These are phyloP conservation scores for Coelopa pilipes DNA, from an alignment of 2,888 invertebrate species.

Conservation along the genomic window DNA sequence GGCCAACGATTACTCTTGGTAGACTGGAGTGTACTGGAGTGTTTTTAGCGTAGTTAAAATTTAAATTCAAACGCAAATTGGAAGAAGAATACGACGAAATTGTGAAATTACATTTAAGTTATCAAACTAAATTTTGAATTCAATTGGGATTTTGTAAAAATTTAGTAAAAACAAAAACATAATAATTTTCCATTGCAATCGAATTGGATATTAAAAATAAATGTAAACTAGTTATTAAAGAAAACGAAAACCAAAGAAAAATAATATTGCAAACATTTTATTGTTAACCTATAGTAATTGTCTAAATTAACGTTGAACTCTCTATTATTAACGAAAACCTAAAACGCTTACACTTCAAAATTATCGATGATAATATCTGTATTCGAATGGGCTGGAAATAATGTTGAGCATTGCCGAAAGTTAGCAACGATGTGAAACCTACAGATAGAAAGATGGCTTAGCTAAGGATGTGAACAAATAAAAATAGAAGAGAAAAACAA, in stretches of 20 bases:
- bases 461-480: not conserved
- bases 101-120: too few relatives aligned
- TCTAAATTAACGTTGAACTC: conserved; percentile 31
- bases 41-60: too few relatives aligned
- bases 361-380: conserved; percentile 6
- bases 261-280: conserved; percentile 20
- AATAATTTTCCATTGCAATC: conserved; percentile 20
- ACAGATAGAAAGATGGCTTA: not conserved
- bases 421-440: not conserved
- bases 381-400: not conserved
- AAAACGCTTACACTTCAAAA: conserved; percentile 31
- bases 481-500: too few relatives aligned
- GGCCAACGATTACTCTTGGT: too few relatives aligned
- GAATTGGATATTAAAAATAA: conserved; percentile 24
- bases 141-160: conserved; percentile 7
- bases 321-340: conserved; percentile 28
- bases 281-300: conserved; percentile 30
- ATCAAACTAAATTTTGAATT: not conserved
- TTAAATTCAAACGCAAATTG: too few relatives aligned
- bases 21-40: too few relatives aligned
- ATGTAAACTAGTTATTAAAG: conserved; percentile 16
- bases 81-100: too few relatives aligned
- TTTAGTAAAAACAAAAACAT: not conserved
- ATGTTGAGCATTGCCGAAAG: not conserved
- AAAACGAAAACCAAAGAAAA: not conserved